Evolutionary conservation across 2,797 vertebrate species (phyloP), one percentile per base, ranked within the genome.

Genomic region (Remorina albescens): DNA sequence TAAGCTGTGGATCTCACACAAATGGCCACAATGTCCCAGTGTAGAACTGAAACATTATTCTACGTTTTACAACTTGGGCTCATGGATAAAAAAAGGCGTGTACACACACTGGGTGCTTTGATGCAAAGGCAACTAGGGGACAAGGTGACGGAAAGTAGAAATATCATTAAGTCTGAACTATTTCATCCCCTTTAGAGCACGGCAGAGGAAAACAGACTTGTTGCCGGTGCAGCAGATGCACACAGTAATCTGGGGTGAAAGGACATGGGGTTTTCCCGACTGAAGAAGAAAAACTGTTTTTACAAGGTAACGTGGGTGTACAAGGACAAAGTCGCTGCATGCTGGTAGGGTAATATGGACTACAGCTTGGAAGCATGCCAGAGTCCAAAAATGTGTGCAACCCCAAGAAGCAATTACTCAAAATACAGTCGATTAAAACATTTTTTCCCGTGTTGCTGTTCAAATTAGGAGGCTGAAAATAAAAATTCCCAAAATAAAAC

Each of bases 241-340:
- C 76, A 72, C 74, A 74, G 82, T 87, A 85, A 87, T 88, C 82
- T 68, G 21, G 86, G 91, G 89, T 92, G 89, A 93, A 87, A 92
- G 88, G 85, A 89, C 89, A 83, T 42, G 60, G 71, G 76, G 85
- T 89, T 90, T 90, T 89, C 83, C 80, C 78, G 58, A 73, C 83
- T 84, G 87, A 86, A 89, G 69, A 83, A 86, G 72, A 87, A 87
- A 88, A 91, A 85, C 76, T 54, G 75, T 86, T 92, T 91, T 90
- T 89, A 92, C 88, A 90, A 91, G 90, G 87, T 88, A 88, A 91
- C 70, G 83, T 90, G 90, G 90, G 90, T 89, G 88, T 86, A 87
- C 80, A 78, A 89, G 85, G 79, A 88, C 72, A 89, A 76, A 91
- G 89, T 82, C 77, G 58, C 59, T 64, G 84, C 75, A 67, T 58